phyloP scores from a whole-genome alignment of 2,888 invertebrate genomes.

The Stramonita haemastoma region DNA sequence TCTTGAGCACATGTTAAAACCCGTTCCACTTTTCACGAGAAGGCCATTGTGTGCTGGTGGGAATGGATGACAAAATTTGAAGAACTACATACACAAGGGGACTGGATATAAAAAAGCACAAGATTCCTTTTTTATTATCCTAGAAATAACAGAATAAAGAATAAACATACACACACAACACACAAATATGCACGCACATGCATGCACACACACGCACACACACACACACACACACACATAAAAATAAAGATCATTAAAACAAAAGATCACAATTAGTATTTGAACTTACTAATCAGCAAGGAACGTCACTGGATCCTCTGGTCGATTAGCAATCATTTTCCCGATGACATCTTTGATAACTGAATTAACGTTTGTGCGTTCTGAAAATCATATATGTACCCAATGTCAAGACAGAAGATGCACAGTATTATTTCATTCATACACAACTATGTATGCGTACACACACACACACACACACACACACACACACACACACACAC shows the following conservation, averaged over 20 bases:
- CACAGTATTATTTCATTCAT: background rate
- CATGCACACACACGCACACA: background rate
- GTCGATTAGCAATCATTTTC: constrained; percentile 71
- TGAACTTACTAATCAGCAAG: constrained; percentile 72
- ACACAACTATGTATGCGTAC: background rate
- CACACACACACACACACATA: background rate
- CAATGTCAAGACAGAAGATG: background rate
- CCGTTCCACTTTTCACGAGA: too few relatives aligned
- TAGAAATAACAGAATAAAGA: too few relatives aligned
- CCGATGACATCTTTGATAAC: constrained; percentile 68
- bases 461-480: background rate
- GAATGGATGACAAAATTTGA: too few relatives aligned
- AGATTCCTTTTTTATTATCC: too few relatives aligned
- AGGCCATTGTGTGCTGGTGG: too few relatives aligned
- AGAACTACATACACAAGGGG: too few relatives aligned
- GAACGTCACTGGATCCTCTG: constrained; percentile 70
- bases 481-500: background rate
- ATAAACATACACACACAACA: too few relatives aligned
- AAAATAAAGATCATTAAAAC: background rate
- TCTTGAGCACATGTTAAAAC: too few relatives aligned
- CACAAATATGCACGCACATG: too few relatives aligned
- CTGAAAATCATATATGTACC: constrained; percentile 58
- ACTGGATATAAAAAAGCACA: too few relatives aligned
- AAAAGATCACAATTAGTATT: too few relatives aligned
- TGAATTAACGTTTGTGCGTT: constrained; percentile 63